Evolutionary conservation across 2,113 vertebrate species (phyloP), one percentile per base, ranked within the genome.

Genomic region (Sterrhoptilus dennistouni): DNA sequence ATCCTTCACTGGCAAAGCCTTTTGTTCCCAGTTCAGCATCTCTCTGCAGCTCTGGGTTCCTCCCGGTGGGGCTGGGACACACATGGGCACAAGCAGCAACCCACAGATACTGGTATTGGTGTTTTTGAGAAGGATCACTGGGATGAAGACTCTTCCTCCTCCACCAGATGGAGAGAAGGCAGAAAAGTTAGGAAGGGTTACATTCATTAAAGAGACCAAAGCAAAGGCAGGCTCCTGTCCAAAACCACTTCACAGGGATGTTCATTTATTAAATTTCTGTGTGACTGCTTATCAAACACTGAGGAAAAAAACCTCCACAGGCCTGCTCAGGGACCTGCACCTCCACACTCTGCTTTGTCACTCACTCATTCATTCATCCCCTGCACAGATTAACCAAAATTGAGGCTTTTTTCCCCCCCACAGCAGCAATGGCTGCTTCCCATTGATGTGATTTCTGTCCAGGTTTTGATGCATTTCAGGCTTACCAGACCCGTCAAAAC

Each of bases 171-270:
- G 83, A 36, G 70, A 59, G 69, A 40, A 40, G 28, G 16, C 25
- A 63, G 35, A 8, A 4, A 59, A 90, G 69, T 40, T 20, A 28
- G 65, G 36, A 59, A 92, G 93, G 90, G 92, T 38, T 28, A 14
- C 16, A 40, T 4, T 89, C 68, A 88, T 77, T 45, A 68, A 44
- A 69, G 64, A 93, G 76, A 83, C 42, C 79, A 90, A 90, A 91
- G 95, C 66, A 77, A 54, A 77, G 42, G 6, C 75, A 87, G 64
- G 92, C 92, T 88, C 35, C 85, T 75, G 44, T 88, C 96, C 91
- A 94, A 96, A 97, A 78, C 90, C 91, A 92, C 95, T 95, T 96
- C 92, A 94, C 19, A 95, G 81, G 54, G 79, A 50, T 4, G 24
- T 4, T 86, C 9, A 29, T 72, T 90, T 81, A 94, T 90, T 80